A percentile compares a stretch with the other conserved stretches of the same genome.
Evolutionary conservation across 2,888 invertebrate genomes (phyloP).

Genomic region (Zaprionus obscuricornis): DNA sequence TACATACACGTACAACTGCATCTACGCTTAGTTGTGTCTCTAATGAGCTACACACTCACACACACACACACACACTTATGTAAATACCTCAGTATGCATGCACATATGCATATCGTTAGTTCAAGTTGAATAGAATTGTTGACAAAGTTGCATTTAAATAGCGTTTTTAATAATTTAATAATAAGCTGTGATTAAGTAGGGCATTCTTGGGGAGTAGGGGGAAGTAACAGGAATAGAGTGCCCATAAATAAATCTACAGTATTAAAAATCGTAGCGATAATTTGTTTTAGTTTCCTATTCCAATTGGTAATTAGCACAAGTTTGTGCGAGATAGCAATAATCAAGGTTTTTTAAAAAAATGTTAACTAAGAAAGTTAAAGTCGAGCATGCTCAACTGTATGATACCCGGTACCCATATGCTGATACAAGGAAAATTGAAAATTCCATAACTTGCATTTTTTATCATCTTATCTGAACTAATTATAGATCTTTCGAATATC

Average conservation of each 20-base stretch:
- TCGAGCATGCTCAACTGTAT: no score
- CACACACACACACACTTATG: background rate
- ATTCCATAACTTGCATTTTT: no score
- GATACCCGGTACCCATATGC: no score
- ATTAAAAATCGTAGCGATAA: constrained; percentile 40
- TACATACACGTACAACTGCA: constrained; percentile 46
- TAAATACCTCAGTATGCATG: constrained; percentile 8
- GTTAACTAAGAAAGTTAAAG: no score
- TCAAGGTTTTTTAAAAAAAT: no score
- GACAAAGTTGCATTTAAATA: constrained; percentile 60
- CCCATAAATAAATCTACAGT: no score
- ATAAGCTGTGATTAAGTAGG: constrained; percentile 60
- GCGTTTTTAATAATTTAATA: constrained; percentile 61
- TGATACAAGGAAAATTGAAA: no score
- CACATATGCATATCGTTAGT: constrained; percentile 15
- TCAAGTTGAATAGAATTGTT: background rate
- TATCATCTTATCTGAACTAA: no score
- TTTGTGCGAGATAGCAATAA: no score
- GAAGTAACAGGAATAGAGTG: constrained; percentile 34
- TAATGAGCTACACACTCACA: constrained; percentile 51
- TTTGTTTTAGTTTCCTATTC: constrained; percentile 29
- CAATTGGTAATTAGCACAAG: no score
- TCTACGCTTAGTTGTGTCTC: constrained; percentile 1
- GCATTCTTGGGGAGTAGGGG: constrained; percentile 13
- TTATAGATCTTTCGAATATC: no score